A percentile compares a stretch with the other conserved stretches of the same genome.
These are phyloP conservation scores for Dunckerocampus dactyliophorus DNA, from an alignment of 2,113 vertebrate species.

Conservation along the genomic window DNA sequence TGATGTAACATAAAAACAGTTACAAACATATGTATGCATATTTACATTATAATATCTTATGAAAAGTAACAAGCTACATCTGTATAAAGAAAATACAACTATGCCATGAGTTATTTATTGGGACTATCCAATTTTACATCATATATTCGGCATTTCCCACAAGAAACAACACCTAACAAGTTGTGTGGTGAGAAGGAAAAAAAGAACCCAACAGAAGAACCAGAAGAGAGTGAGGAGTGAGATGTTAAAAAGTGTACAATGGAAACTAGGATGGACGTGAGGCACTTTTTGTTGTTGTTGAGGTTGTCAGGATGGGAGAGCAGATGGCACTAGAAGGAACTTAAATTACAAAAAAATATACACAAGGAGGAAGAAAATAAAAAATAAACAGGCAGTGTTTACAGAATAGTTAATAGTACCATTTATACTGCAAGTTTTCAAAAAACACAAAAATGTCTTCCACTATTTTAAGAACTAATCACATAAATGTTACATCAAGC, in stretches of 20 bases:
- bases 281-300: conserved; percentile 82
- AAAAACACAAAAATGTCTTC: conserved; percentile 75
- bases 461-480: conserved; percentile 73
- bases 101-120: conserved; percentile 84
- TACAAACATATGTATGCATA: conserved; percentile 92
- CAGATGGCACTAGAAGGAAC: conserved; percentile 69
- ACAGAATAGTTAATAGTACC: conserved; percentile 79
- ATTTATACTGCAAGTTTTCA: conserved; percentile 75
- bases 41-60: conserved; percentile 90
- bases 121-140: conserved; percentile 85
- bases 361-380: conserved; percentile 48
- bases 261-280: conserved; percentile 86
- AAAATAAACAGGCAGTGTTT: conserved; percentile 75
- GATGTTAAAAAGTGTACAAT: conserved; percentile 78
- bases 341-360: conserved; percentile 36
- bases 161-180: too few relatives aligned
- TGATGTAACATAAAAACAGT: conserved; percentile 89
- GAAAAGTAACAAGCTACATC: conserved; percentile 86
- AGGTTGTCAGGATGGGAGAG: conserved; percentile 81
- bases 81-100: conserved; percentile 85
- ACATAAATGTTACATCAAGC: conserved; percentile 78
- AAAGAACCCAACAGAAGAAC: conserved; percentile 74
- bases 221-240: conserved; percentile 66
- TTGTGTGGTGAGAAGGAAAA: conserved; percentile 23
- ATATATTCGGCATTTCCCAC: conserved; percentile 78